Evolutionary conservation across 2,113 vertebrate species (phyloP), one percentile per base, ranked within the genome.

Genomic region (Macaca mulatta): DNA sequence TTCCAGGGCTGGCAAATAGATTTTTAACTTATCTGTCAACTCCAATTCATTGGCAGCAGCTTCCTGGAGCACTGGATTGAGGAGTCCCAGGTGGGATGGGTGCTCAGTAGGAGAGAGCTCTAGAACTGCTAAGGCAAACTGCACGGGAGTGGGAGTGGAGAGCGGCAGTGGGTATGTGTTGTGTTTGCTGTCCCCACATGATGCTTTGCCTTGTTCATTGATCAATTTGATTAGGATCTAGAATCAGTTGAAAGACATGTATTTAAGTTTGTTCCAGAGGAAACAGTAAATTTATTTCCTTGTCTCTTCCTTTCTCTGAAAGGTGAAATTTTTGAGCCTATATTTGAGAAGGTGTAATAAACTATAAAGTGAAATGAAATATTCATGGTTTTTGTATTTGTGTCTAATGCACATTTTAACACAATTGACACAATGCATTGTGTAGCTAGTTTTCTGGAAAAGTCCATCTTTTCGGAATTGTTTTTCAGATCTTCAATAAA

Each of bases 141-240:
- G 6, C 27, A 0, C 16, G 3, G 22, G 5, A 30, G 25, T 55
- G 32, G 43, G 48, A 18, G 25, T 12, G 14, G 25, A 77, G 14
- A 50, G 4, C 0, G 30, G 6, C 13, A 1, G 18, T 0, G 2
- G 13, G 18, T 8, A 5, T 20, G 8, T 16, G 7, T 10, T 12
- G 18, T 38, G 5, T 55, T 48, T 30, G 5, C 40, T 22, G 1
- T 35, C 35, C 43, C 10, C 16, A 48, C 11, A 4, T 20, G 25
- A 9, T 30, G 27, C 8, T 50, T 59, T 25, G 12, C 80, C 67
- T 43, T 72, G 20, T 30, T 72, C 7, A 0, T 13, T 57, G 57
- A 16, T 61, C 77, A 22, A 0, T 50, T 92, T 25, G 48, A 30
- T 72, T 35, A 77, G 35, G 43, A 61, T 52, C 20, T 55, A 55